These are phyloP conservation scores for Aphelocoma coerulescens DNA, from an alignment of 2,113 vertebrate species.

Conservation along the genomic window DNA sequence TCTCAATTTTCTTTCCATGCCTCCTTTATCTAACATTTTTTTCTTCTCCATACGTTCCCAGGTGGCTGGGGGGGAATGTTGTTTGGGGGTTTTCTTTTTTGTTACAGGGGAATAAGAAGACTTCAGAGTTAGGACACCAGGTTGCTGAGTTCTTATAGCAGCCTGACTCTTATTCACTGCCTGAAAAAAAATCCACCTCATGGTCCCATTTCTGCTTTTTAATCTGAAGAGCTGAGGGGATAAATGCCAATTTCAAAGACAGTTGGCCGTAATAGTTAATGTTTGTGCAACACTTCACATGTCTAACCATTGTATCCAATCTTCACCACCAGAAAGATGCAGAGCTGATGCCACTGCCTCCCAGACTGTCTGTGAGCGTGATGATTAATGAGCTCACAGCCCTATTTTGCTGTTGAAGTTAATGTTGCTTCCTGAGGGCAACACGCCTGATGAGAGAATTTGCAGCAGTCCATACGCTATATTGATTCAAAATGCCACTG, in stretches of 20 bases:
- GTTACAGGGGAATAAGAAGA: not conserved
- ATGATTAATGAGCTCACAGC: constrained; percentile 66
- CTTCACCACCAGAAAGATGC: constrained; percentile 9
- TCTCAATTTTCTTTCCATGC: not conserved
- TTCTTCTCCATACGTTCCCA: not conserved
- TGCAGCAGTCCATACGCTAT: constrained; percentile 63
- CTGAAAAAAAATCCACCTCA: not conserved
- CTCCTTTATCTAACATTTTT: not conserved
- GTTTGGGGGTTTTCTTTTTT: not conserved
- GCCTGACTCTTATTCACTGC: not conserved
- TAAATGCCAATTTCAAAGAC: constrained; percentile 20
- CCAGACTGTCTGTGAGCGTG: constrained; percentile 17
- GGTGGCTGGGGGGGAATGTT: too few relatives aligned
- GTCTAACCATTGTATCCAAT: constrained; percentile 30
- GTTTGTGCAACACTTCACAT: constrained; percentile 27
- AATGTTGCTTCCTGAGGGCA: constrained; percentile 65
- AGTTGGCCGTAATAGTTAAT: constrained; percentile 38
- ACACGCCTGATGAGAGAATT: constrained; percentile 58
- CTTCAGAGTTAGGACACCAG: not conserved
- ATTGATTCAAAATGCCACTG: constrained; percentile 65
- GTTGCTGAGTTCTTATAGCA: not conserved
- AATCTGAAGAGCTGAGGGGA: not conserved
- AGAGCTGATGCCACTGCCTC: constrained; percentile 36
- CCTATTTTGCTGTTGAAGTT: constrained; percentile 62
- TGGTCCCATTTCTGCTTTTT: not conserved